Base-by-base conservation (phyloP, 1,140 invertebrate species). In the Drosophila paulistorum region DNA sequence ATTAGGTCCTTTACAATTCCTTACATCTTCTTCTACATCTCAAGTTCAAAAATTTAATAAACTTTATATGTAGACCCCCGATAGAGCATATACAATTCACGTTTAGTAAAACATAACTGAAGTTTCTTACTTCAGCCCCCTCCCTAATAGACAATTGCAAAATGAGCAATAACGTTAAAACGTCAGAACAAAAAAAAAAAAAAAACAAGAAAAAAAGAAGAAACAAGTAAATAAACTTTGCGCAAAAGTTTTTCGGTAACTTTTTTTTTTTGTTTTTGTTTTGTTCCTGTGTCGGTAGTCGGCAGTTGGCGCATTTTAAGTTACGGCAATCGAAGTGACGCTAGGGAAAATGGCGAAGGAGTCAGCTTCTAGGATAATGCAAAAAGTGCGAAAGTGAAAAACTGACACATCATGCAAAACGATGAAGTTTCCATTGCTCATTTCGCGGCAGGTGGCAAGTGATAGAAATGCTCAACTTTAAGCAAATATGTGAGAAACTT, bases 291-390 rank as follows among this genome's bases (percentile, higher is more conserved):
- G 45, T 51, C 17, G 83, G 76, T 77, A 86, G 84, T 77, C 84
- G 77, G 79, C 84, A 77, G 79, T 86, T 86, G 79, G 79, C 83
- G 83, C 83, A 83, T 86, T 86, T 86, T 83, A 86, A 86, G 83
- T 87, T 87, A 83, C 67, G 73, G 69, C 83, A 87, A 79, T 87
- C 79, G 82, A 51, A 51, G 45, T 51, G 17, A 78, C 74, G 63
- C 55, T 48, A 62, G 51, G 54, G 17, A 10, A 20, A 20, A 13
- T 7, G 26, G 55, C 37, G 30, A 45, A 61, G 6, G 41, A 62
- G 37, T 41, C 20, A 64, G 60, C 10, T 39, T 45, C 23, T 13
- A 41, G 26, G 26, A 17, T 55, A 48, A 37, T 72, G 79, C 64
- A 39, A 70, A 30, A 84, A 84, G 39, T 72, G 79, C 64, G 54